Percentiles rank a stretch among this genome's conserved stretches.
Conservation (phyloP, 2,113 vertebrate species). For the Sceloporus tristichus region DNA sequence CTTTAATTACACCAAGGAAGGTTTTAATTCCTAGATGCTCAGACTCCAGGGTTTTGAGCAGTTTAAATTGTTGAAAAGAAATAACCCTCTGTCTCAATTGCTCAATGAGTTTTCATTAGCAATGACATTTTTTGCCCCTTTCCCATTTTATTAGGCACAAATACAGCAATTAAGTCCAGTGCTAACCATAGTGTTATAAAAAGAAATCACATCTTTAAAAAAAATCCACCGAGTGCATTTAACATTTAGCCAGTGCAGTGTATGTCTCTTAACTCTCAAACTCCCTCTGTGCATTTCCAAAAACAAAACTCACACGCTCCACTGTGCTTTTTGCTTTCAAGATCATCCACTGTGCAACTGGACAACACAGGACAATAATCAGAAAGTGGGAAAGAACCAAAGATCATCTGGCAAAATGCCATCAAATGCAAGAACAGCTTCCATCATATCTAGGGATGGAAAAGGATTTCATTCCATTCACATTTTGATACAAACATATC, state of each 20-base stretch:
- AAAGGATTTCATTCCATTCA: neutral
- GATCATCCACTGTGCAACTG: neutral
- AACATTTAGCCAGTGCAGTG: neutral
- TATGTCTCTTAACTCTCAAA: slow-evolving; percentile 1
- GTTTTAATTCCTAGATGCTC: slow-evolving; percentile 60
- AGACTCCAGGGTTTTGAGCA: slow-evolving; percentile 53
- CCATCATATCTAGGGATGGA: neutral
- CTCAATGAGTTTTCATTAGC: slow-evolving; percentile 70
- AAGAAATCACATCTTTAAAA: slow-evolving; percentile 35
- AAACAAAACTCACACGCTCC: neutral
- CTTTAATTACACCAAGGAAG: slow-evolving; percentile 58
- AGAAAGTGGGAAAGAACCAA: neutral
- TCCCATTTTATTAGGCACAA: slow-evolving; percentile 59
- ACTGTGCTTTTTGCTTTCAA: neutral
- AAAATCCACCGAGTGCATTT: slow-evolving; percentile 4
- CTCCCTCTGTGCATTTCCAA: neutral
- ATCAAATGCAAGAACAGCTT: neutral
- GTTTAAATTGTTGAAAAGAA: slow-evolving; percentile 51
- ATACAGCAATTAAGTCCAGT: slow-evolving; percentile 61
- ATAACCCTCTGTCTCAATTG: slow-evolving; percentile 55
- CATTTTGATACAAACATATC: neutral
- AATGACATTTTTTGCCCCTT: slow-evolving; percentile 46
- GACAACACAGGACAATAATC: neutral
- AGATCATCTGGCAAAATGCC: neutral
- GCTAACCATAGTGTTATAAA: neutral